Evolutionary conservation across 2,113 vertebrate species (phyloP), one percentile per base, ranked within the genome.

Genomic region (Bubalus kerabau): DNA sequence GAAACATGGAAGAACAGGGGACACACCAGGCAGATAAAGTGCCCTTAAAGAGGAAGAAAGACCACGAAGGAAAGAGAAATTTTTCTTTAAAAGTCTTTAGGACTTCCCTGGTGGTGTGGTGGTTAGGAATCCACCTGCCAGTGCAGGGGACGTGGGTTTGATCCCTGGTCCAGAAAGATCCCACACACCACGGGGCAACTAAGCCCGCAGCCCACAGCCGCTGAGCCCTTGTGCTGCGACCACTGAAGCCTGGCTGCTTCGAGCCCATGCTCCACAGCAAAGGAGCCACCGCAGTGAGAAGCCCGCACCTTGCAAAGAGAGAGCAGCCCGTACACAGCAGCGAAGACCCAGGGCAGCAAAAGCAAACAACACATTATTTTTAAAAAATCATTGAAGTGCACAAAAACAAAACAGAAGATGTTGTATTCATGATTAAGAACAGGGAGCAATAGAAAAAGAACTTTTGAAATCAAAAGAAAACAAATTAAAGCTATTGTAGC

Each of bases 261-360:
- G 2, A 36, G 11, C 64, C 64, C 17, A 0, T 3, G 64, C n/a
- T 36, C n/a, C 1, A 0, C 9, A 21, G 64, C 64, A 21, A 10
- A 67, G 32, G 17, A 5, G 64, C 32, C 17, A 2, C 8, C 8
- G 8, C 8, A 19, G 17, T 0, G 64, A 67, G 64, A 36, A 21
- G 64, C 17, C 64, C n/a, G 19, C 17, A 11, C 32, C 9, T 36
- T 1, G 32, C 64, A 67, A 19, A 0, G 4, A 21, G 17, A 19
- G 7, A n/a, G 7, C 1, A 0, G 64, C 19, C 64, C 2, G 0
- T 6, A 11, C 0, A 4, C 17, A 11, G n/a, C 64, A 5, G 9
- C 5, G 64, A 71, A 21, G 64, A 12, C 64, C 32, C n/a, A 21
- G n/a, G n/a, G n/a, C 64, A 21, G 64, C n/a, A 6, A 71, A 19